Evolutionary conservation across 2,888 invertebrate species (phyloP), one percentile per base, ranked within the genome.

Genomic region (Thera britannica): DNA sequence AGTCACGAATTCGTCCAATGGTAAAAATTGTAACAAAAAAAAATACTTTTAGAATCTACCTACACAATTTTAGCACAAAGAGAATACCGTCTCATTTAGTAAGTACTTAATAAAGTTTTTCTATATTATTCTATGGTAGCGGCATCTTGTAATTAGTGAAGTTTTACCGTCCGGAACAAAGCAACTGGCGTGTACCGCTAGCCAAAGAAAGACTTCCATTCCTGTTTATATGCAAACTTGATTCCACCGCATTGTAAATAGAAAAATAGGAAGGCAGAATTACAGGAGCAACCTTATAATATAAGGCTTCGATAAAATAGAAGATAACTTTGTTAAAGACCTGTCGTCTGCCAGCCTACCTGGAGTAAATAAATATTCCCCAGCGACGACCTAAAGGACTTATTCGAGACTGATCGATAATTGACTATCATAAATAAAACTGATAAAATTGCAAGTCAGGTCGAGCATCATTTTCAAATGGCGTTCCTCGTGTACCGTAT

Each of bases 291-390:
- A 88, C 79, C 78, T 78, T 81, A 85, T 85, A 85, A 84, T 72
- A 80, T 77, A 83, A 82, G 81, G 77, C 85, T 83, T 85, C 38
- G 85, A 88, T 85, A 83, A 84, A 86, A 89, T 88, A 85, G 85
- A 85, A 83, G 82, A 82, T 88, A 89, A 90, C 87, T 83, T 87
- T 83, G 84, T 90, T 88, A 90, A 77, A 79, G 84, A 83, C 79
- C 83, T 80, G 82, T 83, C 84, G 80, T 79, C 78, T 80, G 79
- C 76, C 82, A 75, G 77, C 72, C 78, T 79, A 75, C 76, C 78
- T 87, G 86, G 88, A 85, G 79, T 23, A 81, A 83, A 80, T 80
- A 82, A 83, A 83, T 78, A 79, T 76, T 78, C 78, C 77, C 66
- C 72, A 75, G 77, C 71, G 76, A 71, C 68, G 68, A 70, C 58